Conservation (phyloP, 2,113 vertebrate genomes). For the Triplophysa siluroides region DNA sequence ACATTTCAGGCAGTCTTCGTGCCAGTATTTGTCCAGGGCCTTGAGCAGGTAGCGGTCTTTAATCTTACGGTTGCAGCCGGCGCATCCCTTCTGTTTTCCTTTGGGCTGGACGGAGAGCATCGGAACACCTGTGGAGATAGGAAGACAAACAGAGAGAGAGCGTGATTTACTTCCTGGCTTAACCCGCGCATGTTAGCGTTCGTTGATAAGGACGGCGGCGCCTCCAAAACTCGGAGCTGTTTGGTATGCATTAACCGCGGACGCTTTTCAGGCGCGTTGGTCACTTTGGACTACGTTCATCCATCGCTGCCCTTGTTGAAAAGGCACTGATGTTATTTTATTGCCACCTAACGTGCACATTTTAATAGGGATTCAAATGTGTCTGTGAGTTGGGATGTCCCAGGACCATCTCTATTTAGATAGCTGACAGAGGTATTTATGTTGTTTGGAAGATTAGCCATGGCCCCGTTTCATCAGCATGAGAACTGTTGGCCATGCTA, state of each 20-base stretch:
- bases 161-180: conserved; percentile 74
- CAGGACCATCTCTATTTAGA: conserved; percentile 33
- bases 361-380: conserved; percentile 27
- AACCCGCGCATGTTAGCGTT: conserved; percentile 75
- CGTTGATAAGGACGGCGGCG: conserved; percentile 69
- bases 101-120: conserved; percentile 99
- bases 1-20: conserved; percentile 98
- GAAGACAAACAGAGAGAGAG: conserved; percentile 68
- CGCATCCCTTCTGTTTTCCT: conserved; percentile 99
- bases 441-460: conserved; percentile 38
- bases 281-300: conserved; percentile 68
- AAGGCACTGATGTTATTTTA: conserved; percentile 61
- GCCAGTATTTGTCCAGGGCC: conserved; percentile 99
- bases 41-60: conserved; percentile 99
- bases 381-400: conserved; percentile 23
- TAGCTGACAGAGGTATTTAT: conserved; percentile 42
- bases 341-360: conserved; percentile 11
- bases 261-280: conserved; percentile 69
- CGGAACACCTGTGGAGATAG: conserved; percentile 87
- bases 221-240: conserved; percentile 61
- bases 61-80: conserved; percentile 99
- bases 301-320: conserved; percentile 52
- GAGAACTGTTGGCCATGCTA: conserved; percentile 44
- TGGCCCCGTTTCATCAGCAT: conserved; percentile 31
- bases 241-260: conserved; percentile 75